A percentile compares a stretch with the other conserved stretches of the same genome.
These are phyloP conservation scores for Drosophila formosana DNA, from an alignment of 2,888 invertebrate species.

Conservation along the genomic window DNA sequence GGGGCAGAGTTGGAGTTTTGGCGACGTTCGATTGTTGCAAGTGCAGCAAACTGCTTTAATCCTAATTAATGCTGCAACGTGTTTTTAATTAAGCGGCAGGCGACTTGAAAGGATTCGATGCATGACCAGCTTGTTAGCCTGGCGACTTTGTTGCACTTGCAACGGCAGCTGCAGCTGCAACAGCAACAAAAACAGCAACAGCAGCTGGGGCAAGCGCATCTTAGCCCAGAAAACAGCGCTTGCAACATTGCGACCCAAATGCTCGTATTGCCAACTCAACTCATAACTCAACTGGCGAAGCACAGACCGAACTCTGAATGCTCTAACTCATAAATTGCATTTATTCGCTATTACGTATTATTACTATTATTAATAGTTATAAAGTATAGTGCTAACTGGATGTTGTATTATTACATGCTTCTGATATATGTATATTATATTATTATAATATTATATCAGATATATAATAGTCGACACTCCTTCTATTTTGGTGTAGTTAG, in stretches of 20 bases:
- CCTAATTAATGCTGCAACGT: constrained; percentile 38
- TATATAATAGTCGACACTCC: background rate
- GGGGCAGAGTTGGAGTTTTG: background rate
- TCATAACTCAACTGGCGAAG: constrained; percentile 14
- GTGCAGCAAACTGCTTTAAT: constrained; percentile 46
- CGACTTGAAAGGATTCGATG: constrained; percentile 48
- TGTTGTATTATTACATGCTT: no score
- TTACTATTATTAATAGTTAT: no score
- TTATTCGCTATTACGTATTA: no score
- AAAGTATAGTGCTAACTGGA: no score
- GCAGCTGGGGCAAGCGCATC: constrained; percentile 33
- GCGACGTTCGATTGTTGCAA: constrained; percentile 4
- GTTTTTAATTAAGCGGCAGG: constrained; percentile 39
- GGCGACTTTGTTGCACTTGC: no score
- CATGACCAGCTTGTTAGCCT: no score
- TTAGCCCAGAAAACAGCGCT: constrained; percentile 33
- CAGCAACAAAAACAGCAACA: background rate
- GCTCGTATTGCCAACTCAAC: constrained; percentile 3
- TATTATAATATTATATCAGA: no score
- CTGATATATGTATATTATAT: no score
- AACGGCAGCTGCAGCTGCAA: no score
- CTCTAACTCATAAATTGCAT: background rate
- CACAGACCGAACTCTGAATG: background rate
- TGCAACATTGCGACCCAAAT: constrained; percentile 22
- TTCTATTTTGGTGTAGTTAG: no score